Percentiles rank a stretch among this genome's conserved stretches.
Evolutionary conservation across 1,140 invertebrate species (phyloP).

Genomic region (Holcopasites calliopsidis): DNA sequence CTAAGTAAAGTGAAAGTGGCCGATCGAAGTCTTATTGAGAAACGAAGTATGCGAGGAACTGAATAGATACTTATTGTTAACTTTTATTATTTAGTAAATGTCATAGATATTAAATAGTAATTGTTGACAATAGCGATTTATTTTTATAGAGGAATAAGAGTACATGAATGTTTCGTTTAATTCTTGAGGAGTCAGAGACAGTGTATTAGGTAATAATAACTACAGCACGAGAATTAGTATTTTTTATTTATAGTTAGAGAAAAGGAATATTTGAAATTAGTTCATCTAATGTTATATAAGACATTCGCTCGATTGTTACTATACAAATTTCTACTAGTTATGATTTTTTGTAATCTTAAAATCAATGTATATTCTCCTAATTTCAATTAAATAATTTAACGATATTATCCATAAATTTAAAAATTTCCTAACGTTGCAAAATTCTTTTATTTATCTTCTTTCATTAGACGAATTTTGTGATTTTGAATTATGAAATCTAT

Average conservation of each 20-base stretch:
- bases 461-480: too few species aligned
- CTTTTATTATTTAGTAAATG: too few species aligned
- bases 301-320: too few species aligned
- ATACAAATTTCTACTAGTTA: neutral
- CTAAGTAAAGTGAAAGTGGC: neutral
- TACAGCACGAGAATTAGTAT: too few species aligned
- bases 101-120: too few species aligned
- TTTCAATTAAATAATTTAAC: slow-evolving; percentile 23
- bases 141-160: slow-evolving; percentile 20
- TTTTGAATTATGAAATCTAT: neutral
- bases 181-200: too few species aligned
- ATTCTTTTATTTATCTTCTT: neutral
- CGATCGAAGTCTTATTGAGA: neutral
- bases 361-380: neutral
- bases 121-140: slow-evolving; percentile 38
- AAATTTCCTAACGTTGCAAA: neutral
- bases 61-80: slow-evolving; percentile 2
- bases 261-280: too few species aligned
- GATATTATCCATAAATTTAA: neutral
- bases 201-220: neutral
- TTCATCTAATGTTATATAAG: too few species aligned
- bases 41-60: neutral
- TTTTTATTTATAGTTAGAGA: too few species aligned
- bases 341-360: neutral
- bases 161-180: slow-evolving; percentile 18